Evolutionary conservation across 1,140 invertebrate genomes (phyloP), one percentile per base, ranked within the genome.

Genomic region (Calephelis nemesis): DNA sequence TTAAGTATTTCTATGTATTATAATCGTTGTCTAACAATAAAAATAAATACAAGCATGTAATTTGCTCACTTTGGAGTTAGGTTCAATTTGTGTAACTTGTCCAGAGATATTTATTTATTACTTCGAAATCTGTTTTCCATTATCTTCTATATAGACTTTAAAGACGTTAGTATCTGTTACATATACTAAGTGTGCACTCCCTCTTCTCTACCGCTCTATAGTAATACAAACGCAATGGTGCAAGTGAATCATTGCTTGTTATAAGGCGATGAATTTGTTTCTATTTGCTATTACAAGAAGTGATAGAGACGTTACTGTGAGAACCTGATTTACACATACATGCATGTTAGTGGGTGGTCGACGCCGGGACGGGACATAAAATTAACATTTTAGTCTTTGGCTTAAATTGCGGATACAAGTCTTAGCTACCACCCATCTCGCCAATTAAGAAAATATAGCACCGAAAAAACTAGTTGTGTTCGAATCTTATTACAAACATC

Each of bases 251-350:
- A 60, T 60, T 60, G 30, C 54, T 60, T 60, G 54, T 60, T 60
- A 58, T 58, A 39, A 60, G 54, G 39, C 19, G 54, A 60, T 60
- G 54, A 39, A 60, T 60, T 60, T 60, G 54, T 60, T 39, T 60
- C 54, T 60, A 60, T 60, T 60, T 60, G 54, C 54, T 60, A 12
- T 60, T 60, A 60, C 54, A 60, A 60, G 54, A 60, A 60, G n/a
- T 60, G 54, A 60, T 60, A 60, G 54, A 60, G 54, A 60, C n/a
- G 54, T 60, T 39, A n/a, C 54, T 39, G 11, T 39, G 39, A 12
- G 30, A 60, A 12, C 54, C 11, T 60, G 30, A 60, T 60, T 60
- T 60, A 60, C 54, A 39, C 30, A 19, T 12, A 58, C 39, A 60
- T n/a, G 30, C 4, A 11, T 58, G 4, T 42, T 42, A 8, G 42